Base-by-base conservation (phyloP, 37 sponge, comb jelly and placozoan genomes). In the Beroe forskalii region DNA sequence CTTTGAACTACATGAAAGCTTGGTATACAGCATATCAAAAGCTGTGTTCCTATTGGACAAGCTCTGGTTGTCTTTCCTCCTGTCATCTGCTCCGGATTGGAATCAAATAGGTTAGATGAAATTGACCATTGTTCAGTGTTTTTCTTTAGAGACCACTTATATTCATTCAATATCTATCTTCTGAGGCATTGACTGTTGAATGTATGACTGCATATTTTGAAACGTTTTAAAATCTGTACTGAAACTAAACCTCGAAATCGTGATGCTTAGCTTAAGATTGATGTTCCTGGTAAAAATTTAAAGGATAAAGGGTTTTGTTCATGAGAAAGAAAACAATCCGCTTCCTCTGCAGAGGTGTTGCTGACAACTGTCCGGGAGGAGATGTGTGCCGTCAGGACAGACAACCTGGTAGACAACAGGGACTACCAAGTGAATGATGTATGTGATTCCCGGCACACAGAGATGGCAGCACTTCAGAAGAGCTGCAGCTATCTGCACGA, bases 331-430 rank as follows among this genome's bases (percentile, higher is more conserved):
- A n/a, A n/a, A n/a, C n/a, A n/a, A n/a, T n/a, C n/a, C n/a, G n/a
- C n/a, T n/a, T n/a, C n/a, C n/a, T n/a, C n/a, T n/a, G n/a, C 39
- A 72, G 75, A 72, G 75, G 35, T 6, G 4, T 37, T 72, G 20
- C 40, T 72, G 8, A 30, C 23, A 32, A 39, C 75, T 33, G 30
- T 39, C 40, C 38, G 40, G 1, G 75, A 28, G 9, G 75, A 72
- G 14, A 32, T 72, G 12, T 30, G 39, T 17, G 8, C 9, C 1
- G 40, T 72, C 9, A 37, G 35, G 22, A 8, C 40, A 12, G 75
- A 72, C 38, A 72, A 72, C 38, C 75, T 72, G 8, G 40, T 72
- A 36, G 75, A 72, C 38, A 72, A 72, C 75, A 14, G 75, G 6
- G 75, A 72, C 39, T 72, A 72, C 75, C 19, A 23, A 6, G 37